These are phyloP conservation scores for Crotalus horridus DNA, from an alignment of 2,113 vertebrate genomes.

Conservation along the genomic window DNA sequence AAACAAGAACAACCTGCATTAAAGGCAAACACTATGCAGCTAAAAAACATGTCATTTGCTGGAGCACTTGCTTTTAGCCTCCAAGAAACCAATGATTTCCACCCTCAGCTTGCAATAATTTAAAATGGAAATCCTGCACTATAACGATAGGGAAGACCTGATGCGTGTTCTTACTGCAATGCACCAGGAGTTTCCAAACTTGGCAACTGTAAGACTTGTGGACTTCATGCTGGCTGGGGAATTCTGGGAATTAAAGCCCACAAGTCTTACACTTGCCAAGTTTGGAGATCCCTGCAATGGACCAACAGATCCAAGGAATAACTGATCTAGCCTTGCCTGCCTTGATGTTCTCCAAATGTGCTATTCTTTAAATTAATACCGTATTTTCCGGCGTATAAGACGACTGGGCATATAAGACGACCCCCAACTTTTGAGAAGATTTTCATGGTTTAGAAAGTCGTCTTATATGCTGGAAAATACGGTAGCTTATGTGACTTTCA, in stretches of 20 bases:
- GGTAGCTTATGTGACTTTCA: too few species aligned
- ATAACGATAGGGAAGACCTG: neutral
- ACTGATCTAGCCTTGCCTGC: neutral
- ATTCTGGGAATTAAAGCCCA: too few species aligned
- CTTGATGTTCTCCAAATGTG: neutral
- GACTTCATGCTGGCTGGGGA: too few species aligned
- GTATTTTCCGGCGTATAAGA: too few species aligned
- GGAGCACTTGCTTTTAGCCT: neutral
- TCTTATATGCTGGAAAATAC: too few species aligned
- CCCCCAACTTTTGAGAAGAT: too few species aligned
- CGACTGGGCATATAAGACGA: too few species aligned
- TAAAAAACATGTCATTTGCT: neutral
- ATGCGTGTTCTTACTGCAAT: neutral
- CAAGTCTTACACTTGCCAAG: too few species aligned
- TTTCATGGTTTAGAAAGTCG: too few species aligned
- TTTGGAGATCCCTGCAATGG: neutral
- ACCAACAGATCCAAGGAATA: neutral
- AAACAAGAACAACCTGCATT: neutral
- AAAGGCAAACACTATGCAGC: neutral
- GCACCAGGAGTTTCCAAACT: neutral
- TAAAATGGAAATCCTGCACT: neutral
- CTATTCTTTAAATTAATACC: neutral
- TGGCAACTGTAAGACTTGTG: too few species aligned
- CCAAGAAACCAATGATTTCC: neutral
- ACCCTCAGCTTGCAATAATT: neutral